Evolutionary conservation across 2,888 invertebrate species (phyloP).

Genomic region (Sphinx pinastri): DNA sequence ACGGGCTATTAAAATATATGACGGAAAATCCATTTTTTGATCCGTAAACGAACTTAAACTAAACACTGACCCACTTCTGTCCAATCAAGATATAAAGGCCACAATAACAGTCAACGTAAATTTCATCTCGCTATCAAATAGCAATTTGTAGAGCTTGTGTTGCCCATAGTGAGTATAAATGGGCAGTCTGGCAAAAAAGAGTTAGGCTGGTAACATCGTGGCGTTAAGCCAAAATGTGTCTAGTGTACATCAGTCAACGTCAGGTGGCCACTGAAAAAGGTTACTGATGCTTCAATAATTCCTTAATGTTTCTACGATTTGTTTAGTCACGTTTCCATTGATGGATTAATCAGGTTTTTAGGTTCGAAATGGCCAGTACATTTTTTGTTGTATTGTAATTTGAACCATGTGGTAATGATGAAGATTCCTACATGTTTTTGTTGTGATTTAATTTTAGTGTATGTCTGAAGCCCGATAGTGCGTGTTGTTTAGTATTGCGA

Average conservation of each 20-base stretch:
- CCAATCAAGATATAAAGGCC: slow-evolving; percentile 16
- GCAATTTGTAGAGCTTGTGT: slow-evolving; percentile 19
- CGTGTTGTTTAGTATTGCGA: too few relatives aligned
- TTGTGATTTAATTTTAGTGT: too few relatives aligned
- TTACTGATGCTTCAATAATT: slow-evolving; percentile 21
- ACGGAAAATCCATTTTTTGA: too few relatives aligned
- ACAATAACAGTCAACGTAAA: slow-evolving; percentile 17
- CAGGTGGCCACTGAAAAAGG: slow-evolving; percentile 34
- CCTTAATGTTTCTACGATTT: slow-evolving; percentile 17
- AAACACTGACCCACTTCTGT: slow-evolving; percentile 8
- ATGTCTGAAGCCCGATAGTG: too few relatives aligned
- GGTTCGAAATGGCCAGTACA: too few relatives aligned
- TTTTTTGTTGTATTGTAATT: too few relatives aligned
- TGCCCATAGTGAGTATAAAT: slow-evolving; percentile 36
- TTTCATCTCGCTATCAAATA: slow-evolving; percentile 18
- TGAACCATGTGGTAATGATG: too few relatives aligned
- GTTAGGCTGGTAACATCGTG: slow-evolving; percentile 35
- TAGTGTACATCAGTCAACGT: slow-evolving; percentile 44
- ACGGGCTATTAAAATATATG: too few relatives aligned
- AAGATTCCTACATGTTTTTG: too few relatives aligned
- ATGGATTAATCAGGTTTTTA: neutral
- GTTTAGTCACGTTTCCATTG: slow-evolving; percentile 1
- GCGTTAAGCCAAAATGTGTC: slow-evolving; percentile 40
- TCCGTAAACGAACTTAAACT: too few relatives aligned
- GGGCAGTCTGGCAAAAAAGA: slow-evolving; percentile 30